These are phyloP conservation scores for Phorcus lineatus DNA, from an alignment of 2,888 invertebrate species.

Conservation along the genomic window DNA sequence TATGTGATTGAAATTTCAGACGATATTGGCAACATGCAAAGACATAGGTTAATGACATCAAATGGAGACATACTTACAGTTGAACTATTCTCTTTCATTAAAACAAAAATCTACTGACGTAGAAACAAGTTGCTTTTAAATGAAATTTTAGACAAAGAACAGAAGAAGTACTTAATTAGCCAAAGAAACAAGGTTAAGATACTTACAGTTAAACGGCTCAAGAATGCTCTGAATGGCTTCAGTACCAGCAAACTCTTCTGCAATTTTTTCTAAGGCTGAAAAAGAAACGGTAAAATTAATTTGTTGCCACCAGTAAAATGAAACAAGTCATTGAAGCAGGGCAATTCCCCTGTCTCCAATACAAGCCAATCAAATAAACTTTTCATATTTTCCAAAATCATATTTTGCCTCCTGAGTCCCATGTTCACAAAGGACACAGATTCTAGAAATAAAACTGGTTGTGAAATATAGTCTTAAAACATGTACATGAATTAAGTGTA, in stretches of 20 bases:
- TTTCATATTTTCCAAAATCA: too few species aligned
- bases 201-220: constrained; percentile 42
- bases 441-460: too few species aligned
- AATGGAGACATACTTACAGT: neutral
- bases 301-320: too few species aligned
- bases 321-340: too few species aligned
- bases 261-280: constrained; percentile 69
- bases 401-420: too few species aligned
- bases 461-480: too few species aligned
- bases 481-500: too few species aligned
- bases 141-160: neutral
- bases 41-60: neutral
- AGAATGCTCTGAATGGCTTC: constrained; percentile 36
- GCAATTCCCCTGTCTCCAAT: too few species aligned
- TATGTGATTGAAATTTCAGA: neutral
- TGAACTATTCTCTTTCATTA: neutral
- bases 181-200: neutral
- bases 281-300: constrained; percentile 29
- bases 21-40: neutral
- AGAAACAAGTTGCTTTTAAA: too few species aligned
- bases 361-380: too few species aligned
- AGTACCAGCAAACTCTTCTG: constrained; percentile 60
- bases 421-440: too few species aligned
- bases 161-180: neutral
- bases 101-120: too few species aligned